phyloP scores from a whole-genome alignment of 92 coral and sea anemone species.

The Desmophyllum pertusum region DNA sequence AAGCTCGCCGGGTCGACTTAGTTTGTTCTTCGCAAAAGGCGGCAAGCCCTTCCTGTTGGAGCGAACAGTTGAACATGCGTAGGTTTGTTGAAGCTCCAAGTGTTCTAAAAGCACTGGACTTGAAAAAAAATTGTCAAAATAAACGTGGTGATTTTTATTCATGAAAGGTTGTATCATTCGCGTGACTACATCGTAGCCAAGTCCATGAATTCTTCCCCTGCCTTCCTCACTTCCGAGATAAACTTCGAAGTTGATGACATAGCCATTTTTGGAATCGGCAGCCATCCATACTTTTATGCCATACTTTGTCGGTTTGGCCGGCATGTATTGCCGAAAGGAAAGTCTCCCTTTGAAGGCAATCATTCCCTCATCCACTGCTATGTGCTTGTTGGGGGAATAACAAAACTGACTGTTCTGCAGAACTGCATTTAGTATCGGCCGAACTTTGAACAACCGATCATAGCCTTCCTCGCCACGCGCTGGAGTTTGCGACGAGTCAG shows the following conservation, averaged over 20 bases:
- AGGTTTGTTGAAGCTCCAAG: constrained; percentile 35
- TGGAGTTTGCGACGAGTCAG: background rate
- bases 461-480: constrained; percentile 7
- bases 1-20: constrained; percentile 42
- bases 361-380: constrained; percentile 40
- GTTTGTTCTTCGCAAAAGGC: constrained; percentile 37
- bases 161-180: constrained; percentile 35
- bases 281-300: no score
- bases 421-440: background rate
- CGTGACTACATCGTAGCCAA: constrained; percentile 59
- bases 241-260: constrained; percentile 32
- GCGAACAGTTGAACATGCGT: constrained; percentile 59
- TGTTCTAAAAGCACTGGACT: constrained; percentile 33
- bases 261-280: constrained; percentile 43
- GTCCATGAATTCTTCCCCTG: constrained; percentile 27
- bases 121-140: constrained; percentile 55
- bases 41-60: constrained; percentile 44
- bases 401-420: background rate
- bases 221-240: constrained; percentile 49
- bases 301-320: no score
- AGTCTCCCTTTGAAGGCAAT: no score
- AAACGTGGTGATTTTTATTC: constrained; percentile 43
- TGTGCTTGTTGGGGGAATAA: background rate
- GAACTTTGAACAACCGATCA: constrained; percentile 3
- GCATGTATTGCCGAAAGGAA: no score